phyloP scores from a whole-genome alignment of 2,113 vertebrate species.

The Hypanus sabinus region DNA sequence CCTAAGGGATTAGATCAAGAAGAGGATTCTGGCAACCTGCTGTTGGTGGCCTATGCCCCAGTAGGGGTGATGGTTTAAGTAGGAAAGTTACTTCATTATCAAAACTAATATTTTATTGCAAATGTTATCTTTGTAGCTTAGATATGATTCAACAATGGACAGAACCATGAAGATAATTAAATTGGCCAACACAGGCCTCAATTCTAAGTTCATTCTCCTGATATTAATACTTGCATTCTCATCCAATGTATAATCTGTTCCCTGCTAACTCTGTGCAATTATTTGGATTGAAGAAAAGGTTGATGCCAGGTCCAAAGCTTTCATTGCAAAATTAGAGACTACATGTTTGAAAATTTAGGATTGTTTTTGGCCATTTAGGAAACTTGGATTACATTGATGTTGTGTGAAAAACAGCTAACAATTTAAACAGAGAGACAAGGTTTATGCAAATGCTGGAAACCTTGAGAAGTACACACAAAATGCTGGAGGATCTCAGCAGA shows the following conservation, averaged over 20 bases:
- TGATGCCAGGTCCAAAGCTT: background rate
- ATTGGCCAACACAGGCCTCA: background rate
- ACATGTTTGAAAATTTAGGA: background rate
- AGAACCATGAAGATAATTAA: background rate
- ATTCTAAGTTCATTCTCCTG: background rate
- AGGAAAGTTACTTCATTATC: background rate
- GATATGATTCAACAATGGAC: background rate
- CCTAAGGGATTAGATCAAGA: no score
- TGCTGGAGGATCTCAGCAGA: no score
- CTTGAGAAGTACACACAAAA: no score
- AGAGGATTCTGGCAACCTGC: no score
- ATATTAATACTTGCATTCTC: background rate
- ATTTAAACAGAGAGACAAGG: background rate
- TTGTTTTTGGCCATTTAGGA: background rate
- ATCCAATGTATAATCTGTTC: background rate
- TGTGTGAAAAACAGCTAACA: background rate
- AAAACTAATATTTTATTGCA: background rate
- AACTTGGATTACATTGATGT: background rate
- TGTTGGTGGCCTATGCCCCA: no score
- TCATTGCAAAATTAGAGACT: background rate
- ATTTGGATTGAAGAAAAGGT: background rate
- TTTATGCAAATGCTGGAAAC: background rate
- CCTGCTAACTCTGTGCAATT: background rate
- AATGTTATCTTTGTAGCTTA: background rate
- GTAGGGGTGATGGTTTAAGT: no score